Evolutionary conservation across 1,140 invertebrate species (phyloP), one percentile per base, ranked within the genome.

Genomic region (Matsumurasca onukii): DNA sequence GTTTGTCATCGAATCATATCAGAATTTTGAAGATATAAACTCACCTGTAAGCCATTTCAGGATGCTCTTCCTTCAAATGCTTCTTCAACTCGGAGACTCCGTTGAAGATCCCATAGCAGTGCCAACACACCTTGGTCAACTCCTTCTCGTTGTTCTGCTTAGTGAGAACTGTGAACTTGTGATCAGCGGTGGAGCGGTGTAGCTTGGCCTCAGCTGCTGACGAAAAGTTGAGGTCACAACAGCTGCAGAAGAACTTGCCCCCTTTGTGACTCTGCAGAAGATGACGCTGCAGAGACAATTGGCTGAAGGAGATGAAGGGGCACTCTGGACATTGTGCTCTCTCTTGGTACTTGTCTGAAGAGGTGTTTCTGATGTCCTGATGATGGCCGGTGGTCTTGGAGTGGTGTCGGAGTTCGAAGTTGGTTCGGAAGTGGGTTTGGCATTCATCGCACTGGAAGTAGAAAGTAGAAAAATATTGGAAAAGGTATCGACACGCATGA

Each of bases 351-450:
- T 77, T 80, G 74, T 90, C 86, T 1, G 85, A 83, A 1, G 85
- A 86, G 0, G 84, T 84, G 13, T 75, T 72, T n/a, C n/a, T n/a
- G 5, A 76, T 72, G 9, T 77, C 76, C 22, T 79, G 69, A 0
- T 71, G 69, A 70, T 88, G 87, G 1, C 83, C 83, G 2, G 82
- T 82, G 57, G 78, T 79, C 24, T 78, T 77, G 25, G 83, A 82
- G 73, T 93, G 91, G 5, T 81, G 76, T 3, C 86, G 84, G n/a
- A 92, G 77, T 73, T 91, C 86, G 1, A 88, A 77, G 71, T 91
- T 91, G 68, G 88, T 89, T 20, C 85, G 80, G 76, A 92, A 92
- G 31, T 82, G 80, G 59, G 82, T 77, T 9, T 77, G 73, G 74
- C 91, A 92, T 20, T 81, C 83, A 15, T 79, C 77, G 75, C 91